Evolutionary conservation across 1,140 invertebrate genomes (phyloP).

Genomic region (Platyscapa corneri): DNA sequence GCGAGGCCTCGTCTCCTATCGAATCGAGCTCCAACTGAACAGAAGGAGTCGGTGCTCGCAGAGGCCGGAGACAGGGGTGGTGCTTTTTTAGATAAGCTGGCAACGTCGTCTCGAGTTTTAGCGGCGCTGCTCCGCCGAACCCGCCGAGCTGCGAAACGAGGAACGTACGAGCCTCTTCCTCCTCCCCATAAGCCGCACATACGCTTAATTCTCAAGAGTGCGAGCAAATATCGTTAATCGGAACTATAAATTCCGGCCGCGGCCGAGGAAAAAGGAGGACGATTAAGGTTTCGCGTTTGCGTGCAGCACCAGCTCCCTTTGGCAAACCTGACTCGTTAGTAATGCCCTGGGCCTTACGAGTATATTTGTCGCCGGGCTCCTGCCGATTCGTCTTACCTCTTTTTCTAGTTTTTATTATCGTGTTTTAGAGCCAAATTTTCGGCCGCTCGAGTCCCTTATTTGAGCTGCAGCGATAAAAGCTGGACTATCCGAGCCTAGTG

Average conservation of each 20-base stretch:
- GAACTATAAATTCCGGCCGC: slow-evolving; percentile 53
- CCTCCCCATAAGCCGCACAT: neutral
- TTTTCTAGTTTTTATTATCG: neutral
- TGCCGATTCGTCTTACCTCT: neutral
- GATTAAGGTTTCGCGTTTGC: slow-evolving; percentile 39
- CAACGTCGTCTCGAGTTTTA: slow-evolving; percentile 41
- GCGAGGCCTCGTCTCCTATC: no score
- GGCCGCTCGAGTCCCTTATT: neutral
- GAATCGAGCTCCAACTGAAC: neutral
- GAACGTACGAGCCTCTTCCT: neutral
- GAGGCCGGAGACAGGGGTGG: no score
- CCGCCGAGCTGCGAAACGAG: slow-evolving; percentile 23
- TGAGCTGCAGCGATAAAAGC: neutral
- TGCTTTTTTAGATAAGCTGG: slow-evolving; percentile 45
- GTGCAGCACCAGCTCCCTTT: slow-evolving; percentile 10
- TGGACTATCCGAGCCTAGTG: neutral
- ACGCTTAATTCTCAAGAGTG: slow-evolving; percentile 28
- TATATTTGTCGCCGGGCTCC: slow-evolving; percentile 16
- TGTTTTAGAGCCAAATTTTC: neutral
- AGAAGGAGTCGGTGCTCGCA: neutral
- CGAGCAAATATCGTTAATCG: slow-evolving; percentile 49
- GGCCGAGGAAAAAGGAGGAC: slow-evolving; percentile 27
- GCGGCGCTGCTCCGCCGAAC: neutral
- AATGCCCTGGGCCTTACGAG: slow-evolving; percentile 34
- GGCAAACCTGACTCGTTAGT: slow-evolving; percentile 31